Evolutionary conservation across 2,888 invertebrate genomes (phyloP).

Genomic region (Catocala fraxini): DNA sequence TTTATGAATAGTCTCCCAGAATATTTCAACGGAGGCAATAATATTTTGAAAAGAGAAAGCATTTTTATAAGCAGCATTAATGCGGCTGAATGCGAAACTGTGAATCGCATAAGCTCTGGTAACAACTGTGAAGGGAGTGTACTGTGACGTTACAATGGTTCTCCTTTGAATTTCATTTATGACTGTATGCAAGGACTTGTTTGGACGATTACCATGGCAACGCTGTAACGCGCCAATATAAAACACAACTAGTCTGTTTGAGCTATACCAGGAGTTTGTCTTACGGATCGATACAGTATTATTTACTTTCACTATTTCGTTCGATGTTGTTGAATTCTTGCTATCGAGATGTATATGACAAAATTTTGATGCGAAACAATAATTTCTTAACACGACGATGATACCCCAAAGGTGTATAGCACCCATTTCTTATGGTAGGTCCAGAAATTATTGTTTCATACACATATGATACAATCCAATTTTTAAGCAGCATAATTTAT

Average conservation of each 20-base stretch:
- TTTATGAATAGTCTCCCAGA: no score
- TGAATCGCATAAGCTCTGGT: no score
- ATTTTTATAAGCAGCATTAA: no score
- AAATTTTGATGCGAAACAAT: conserved; percentile 46
- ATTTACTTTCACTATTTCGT: conserved; percentile 6
- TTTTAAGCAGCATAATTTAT: conserved; percentile 37
- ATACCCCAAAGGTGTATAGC: no score
- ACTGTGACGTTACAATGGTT: no score
- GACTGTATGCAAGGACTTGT: no score
- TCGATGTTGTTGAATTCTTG: background rate
- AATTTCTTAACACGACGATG: conserved; percentile 16
- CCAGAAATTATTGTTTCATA: conserved; percentile 41
- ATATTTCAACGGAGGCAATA: no score
- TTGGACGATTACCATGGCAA: background rate
- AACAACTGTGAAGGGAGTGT: no score
- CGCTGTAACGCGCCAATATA: background rate
- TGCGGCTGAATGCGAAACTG: no score
- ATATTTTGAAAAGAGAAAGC: no score
- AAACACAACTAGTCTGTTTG: conserved; percentile 1
- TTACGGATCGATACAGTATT: conserved; percentile 6
- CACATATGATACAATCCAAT: conserved; percentile 43
- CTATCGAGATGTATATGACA: conserved; percentile 40
- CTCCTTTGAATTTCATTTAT: no score
- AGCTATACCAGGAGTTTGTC: background rate
- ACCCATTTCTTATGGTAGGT: background rate